Percentiles rank a stretch among this genome's conserved stretches.
phyloP scores from a whole-genome alignment of 2,888 invertebrate genomes.

The Lacanobia oleracea region DNA sequence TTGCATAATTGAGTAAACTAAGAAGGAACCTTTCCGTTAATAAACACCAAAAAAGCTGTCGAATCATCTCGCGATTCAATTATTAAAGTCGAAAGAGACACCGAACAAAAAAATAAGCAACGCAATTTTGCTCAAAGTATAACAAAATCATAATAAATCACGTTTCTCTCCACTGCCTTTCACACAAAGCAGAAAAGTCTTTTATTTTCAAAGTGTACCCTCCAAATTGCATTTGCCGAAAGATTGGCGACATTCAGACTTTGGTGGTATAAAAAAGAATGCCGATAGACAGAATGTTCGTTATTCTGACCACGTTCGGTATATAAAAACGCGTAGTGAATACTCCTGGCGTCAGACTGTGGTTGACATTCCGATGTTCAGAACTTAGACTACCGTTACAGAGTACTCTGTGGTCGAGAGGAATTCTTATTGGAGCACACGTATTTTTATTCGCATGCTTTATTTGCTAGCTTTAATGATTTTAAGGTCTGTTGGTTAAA shows the following conservation, averaged over 20 bases:
- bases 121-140: conserved; percentile 24
- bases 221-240: conserved; percentile 57
- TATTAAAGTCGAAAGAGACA: conserved; percentile 31
- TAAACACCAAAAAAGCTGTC: conserved; percentile 29
- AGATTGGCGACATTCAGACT: conserved; percentile 60
- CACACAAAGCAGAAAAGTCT: conserved; percentile 45
- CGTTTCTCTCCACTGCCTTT: conserved; percentile 25
- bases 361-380: conserved; percentile 47
- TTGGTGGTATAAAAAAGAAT: conserved; percentile 55
- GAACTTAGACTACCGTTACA: conserved; percentile 25
- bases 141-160: conserved; percentile 55
- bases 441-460: conserved; percentile 21
- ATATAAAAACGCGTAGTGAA: conserved; percentile 59
- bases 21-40: conserved; percentile 4
- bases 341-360: conserved; percentile 37
- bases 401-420: conserved; percentile 3
- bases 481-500: conserved; percentile 1
- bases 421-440: conserved; percentile 36
- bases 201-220: conserved; percentile 55
- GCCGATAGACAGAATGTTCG: conserved; percentile 36
- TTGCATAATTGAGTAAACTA: conserved; percentile 31
- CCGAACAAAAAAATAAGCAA: conserved; percentile 30
- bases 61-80: conserved; percentile 42
- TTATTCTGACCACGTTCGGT: conserved; percentile 54
- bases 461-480: conserved; percentile 3